Evolutionary conservation across 2,797 vertebrate species (phyloP).

Genomic region (Petrocephalus schoutedeni): DNA sequence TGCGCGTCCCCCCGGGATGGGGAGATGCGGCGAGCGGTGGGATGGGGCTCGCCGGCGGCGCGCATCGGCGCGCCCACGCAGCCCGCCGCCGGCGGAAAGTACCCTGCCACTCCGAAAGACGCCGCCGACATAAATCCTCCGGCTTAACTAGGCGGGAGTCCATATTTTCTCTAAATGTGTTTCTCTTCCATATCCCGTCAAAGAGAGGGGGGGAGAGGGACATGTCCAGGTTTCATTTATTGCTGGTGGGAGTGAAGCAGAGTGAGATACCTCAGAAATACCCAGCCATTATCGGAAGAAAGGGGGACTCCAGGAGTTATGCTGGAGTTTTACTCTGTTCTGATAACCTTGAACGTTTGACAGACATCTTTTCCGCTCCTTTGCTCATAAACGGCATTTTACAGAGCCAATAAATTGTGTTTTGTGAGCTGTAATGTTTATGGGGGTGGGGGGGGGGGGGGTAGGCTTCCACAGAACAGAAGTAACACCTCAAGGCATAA

Average conservation of each 20-base stretch:
- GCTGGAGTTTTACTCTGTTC: conserved; percentile 13
- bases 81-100: not conserved
- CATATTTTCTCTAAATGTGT: conserved; percentile 13
- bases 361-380: conserved; percentile 15
- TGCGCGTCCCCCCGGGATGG: not conserved
- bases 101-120: not conserved
- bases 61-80: not conserved
- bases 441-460: not conserved
- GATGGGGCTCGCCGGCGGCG: not conserved
- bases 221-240: not conserved
- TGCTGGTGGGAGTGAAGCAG: not conserved
- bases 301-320: not conserved
- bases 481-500: not conserved
- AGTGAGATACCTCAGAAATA: conserved; percentile 2
- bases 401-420: conserved; percentile 15
- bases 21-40: not conserved
- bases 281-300: not conserved
- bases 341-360: conserved; percentile 24
- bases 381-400: conserved; percentile 22
- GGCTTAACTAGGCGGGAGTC: not conserved
- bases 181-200: not conserved
- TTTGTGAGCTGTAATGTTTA: conserved; percentile 16
- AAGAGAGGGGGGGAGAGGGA: not conserved
- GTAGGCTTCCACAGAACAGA: not conserved
- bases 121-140: not conserved